A percentile compares a stretch with the other conserved stretches of the same genome.
phyloP scores from a whole-genome alignment of 2,888 invertebrate species.

The Euplagia quadripunctaria region DNA sequence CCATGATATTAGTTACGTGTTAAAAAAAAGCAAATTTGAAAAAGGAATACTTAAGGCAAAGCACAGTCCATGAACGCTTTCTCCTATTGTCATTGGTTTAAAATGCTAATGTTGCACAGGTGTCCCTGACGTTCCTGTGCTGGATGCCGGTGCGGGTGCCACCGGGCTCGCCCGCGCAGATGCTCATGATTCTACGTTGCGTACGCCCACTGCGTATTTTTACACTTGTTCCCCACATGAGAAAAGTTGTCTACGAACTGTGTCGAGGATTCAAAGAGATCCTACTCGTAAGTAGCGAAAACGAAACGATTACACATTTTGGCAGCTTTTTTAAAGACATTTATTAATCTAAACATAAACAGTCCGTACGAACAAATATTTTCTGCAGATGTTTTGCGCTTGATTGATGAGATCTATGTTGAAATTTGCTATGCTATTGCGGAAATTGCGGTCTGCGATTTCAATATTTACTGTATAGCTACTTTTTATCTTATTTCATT shows the following conservation, averaged over 20 bases:
- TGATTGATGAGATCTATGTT: neutral
- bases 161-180: conserved; percentile 97
- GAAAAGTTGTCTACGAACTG: conserved; percentile 99
- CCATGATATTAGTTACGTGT: no score
- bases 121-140: conserved; percentile 97
- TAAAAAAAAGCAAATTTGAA: neutral
- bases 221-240: conserved; percentile 99
- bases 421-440: neutral
- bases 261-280: conserved; percentile 99
- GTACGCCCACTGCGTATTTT: conserved; percentile 98
- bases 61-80: neutral
- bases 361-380: neutral
- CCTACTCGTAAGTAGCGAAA: conserved; percentile 89
- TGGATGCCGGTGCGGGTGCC: conserved; percentile 98
- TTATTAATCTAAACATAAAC: neutral
- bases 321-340: neutral
- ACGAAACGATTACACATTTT: neutral
- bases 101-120: conserved; percentile 82
- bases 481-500: neutral
- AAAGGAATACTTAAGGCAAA: neutral
- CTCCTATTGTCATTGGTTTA: neutral
- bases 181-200: conserved; percentile 98
- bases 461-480: neutral
- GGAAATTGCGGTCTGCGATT: neutral
- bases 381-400: neutral